Base-by-base conservation (phyloP, 1,140 invertebrate species). In the Macrobrachium nipponense region DNA sequence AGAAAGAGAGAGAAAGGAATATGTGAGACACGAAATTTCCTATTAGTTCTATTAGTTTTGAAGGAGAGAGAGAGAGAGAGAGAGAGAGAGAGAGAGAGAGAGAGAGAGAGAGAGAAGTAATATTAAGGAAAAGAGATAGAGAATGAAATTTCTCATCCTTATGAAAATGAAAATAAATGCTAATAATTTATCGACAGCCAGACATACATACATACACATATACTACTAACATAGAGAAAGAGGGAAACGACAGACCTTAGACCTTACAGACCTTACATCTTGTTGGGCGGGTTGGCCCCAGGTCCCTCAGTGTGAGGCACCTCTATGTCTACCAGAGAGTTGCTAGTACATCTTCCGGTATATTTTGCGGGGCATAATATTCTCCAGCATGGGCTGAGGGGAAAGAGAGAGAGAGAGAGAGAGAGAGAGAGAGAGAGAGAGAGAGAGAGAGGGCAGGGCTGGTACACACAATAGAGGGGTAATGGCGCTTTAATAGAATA, bases 401-500 rank as follows among this genome's bases (percentile, higher is more conserved):
- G 15, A 18, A 23, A 23, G 23, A 20, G 8, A 11, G 43, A 61
- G 73, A 11, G 73, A 76, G 44, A 76, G n/a, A 76, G 36, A 44
- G 44, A 44, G 23, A 44, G 18, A 44, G 73, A 44, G 73, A n/a
- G 18, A 58, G 10, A 20, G 7, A 27, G 23, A 72, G n/a, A 80
- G 79, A 51, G 44, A 43, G 62, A 51, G 80, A 59, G 66, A 20
- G 66, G 62, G 79, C 23, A 51, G 64, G 80, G 66, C 66, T 59
- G 66, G 80, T 62, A 20, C 43, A 17, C 80, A 81, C 80, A 81
- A 81, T 81, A 81, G 66, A 23, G 11, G 43, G 44, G 82, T 84
- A 84, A 84, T 84, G 27, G 43, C 60, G 68, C 60, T 84, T 84
- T 84, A 84, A 84, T 77, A 84, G 75, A 64, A 84, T 84, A 84